Percentiles rank a stretch among this genome's conserved stretches.
phyloP scores from a whole-genome alignment of 1,140 invertebrate species.

The Helicoverpa zea region DNA sequence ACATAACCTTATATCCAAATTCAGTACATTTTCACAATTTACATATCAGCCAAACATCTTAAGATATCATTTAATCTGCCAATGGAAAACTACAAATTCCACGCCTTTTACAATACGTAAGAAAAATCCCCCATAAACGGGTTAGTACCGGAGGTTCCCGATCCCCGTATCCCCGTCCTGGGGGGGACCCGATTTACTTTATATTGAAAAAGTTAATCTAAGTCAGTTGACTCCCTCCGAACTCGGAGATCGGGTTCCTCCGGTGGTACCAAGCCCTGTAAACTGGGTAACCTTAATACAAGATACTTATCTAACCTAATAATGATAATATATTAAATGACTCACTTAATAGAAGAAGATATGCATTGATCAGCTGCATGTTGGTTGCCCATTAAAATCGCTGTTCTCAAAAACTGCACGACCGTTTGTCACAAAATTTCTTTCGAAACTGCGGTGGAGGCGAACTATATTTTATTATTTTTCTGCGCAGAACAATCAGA shows the following conservation, averaged over 20 bases:
- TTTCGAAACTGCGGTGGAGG: not conserved
- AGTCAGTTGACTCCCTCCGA: too few relatives aligned
- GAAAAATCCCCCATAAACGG: too few relatives aligned
- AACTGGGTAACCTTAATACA: too few relatives aligned
- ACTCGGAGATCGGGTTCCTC: too few relatives aligned
- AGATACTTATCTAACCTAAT: not conserved
- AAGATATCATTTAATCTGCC: not conserved
- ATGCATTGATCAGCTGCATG: slow-evolving; percentile 30
- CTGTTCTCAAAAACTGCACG: not conserved
- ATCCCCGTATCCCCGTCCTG: too few relatives aligned
- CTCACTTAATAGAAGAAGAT: slow-evolving; percentile 24
- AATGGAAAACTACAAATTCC: slow-evolving; percentile 1
- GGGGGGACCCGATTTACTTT: too few relatives aligned
- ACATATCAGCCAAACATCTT: slow-evolving; percentile 4
- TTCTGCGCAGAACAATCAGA: slow-evolving; percentile 34
- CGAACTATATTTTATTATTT: slow-evolving; percentile 3
- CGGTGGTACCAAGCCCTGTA: too few relatives aligned
- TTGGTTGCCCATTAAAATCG: slow-evolving; percentile 22
- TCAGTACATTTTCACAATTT: slow-evolving; percentile 7
- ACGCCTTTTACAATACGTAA: not conserved
- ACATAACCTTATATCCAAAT: not conserved
- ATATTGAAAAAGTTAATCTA: too few relatives aligned
- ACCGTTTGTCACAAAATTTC: slow-evolving; percentile 6
- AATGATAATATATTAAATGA: not conserved
- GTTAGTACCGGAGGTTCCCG: too few relatives aligned